Base-by-base conservation (phyloP, 2,888 invertebrate genomes). In the Nowickia ferox region DNA sequence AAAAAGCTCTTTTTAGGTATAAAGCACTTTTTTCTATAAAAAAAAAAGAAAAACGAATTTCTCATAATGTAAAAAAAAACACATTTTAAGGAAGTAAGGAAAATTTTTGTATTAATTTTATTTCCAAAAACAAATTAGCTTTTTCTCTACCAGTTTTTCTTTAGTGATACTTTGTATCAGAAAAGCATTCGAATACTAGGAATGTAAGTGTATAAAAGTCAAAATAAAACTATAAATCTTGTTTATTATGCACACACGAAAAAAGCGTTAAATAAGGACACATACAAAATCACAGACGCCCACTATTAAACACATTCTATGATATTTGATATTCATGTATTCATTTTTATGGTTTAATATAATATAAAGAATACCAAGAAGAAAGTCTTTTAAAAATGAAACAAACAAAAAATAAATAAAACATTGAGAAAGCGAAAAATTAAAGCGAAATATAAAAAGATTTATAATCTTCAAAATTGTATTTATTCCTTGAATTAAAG, bases 391-490 rank as follows among this genome's bases (percentile, higher is more conserved):
- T 13, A 30, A 57, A 57, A 11, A 30, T 30, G 30, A 30, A 30
- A 30, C 30, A 30, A 30, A 10, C 5, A 51, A 42, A 30, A 71
- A 9, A 71, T 57, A 59, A 72, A 72, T 57, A 30, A 72, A 46
- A 72, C 71, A 72, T 30, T 38, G 6, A 15, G 8, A 40, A 42
- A 15, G 1, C 9, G 11, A 53, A 42, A 69, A 57, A 44, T 42
- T 2, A 57, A 30, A 55, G 4, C 9, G 11, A 42, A 22, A 69
- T 15, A 17, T 17, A 53, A 57, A 46, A 57, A 57, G 71, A 71
- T 57, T 71, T 57, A 71, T 57, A 57, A 57, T 22, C 57, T 57
- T 30, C 11, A 30, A 71, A 57, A 11, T 71, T 13, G 15, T 40
- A 19, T 40, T 53, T 53, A 40, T 40, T 15, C 48, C 9, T 66